Evolutionary conservation across 1,140 invertebrate species (phyloP).

Genomic region (Spodoptera litura): DNA sequence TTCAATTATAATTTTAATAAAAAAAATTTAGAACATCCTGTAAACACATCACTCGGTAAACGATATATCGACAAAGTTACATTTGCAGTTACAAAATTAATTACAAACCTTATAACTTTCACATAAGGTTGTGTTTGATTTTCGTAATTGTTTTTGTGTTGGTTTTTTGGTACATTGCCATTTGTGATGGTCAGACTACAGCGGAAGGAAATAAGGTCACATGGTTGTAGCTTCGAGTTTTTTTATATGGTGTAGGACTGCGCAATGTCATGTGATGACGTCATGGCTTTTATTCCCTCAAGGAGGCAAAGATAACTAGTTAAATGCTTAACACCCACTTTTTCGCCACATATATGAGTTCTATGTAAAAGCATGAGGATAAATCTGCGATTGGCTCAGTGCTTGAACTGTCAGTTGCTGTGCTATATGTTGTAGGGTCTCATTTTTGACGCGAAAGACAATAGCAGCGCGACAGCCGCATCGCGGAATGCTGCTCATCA

Average conservation of each 20-base stretch:
- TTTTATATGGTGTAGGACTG: slow-evolving; percentile 28
- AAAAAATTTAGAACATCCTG: slow-evolving; percentile 18
- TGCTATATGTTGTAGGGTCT: too few relatives aligned
- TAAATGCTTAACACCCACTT: too few relatives aligned
- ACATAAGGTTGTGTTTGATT: not conserved
- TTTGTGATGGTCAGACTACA: slow-evolving; percentile 52
- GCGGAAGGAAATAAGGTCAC: slow-evolving; percentile 73
- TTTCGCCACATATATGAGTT: too few relatives aligned
- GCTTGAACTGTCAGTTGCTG: too few relatives aligned
- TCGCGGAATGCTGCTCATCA: too few relatives aligned
- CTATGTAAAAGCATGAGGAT: too few relatives aligned
- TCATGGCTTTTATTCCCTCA: not conserved
- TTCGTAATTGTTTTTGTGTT: slow-evolving; percentile 16
- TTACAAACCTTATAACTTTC: not conserved
- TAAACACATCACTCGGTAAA: slow-evolving; percentile 6
- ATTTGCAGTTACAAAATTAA: not conserved
- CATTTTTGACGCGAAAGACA: too few relatives aligned
- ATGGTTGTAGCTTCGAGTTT: slow-evolving; percentile 40
- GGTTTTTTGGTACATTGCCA: slow-evolving; percentile 58
- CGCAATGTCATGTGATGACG: not conserved
- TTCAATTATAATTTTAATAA: not conserved
- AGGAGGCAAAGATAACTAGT: not conserved
- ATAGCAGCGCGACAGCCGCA: not conserved
- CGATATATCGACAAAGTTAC: not conserved
- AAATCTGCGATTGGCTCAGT: too few relatives aligned